Percentiles rank a stretch among this genome's conserved stretches.
Evolutionary conservation across 2,113 vertebrate species (phyloP).

Genomic region (Epinephelus fuscoguttatus): DNA sequence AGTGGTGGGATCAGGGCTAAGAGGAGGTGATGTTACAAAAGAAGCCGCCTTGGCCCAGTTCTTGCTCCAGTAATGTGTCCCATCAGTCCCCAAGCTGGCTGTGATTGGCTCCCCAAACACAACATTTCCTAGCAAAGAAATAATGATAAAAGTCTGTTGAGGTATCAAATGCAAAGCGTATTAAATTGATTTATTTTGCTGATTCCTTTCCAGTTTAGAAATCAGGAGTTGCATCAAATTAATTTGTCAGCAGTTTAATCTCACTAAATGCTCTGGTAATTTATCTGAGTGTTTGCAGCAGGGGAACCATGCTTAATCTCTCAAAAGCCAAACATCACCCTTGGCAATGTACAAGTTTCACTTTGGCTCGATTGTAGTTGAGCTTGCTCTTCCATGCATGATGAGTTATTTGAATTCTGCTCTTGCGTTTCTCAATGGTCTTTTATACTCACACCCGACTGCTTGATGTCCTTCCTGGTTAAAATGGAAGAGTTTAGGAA

Average conservation of each 20-base stretch:
- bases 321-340: background rate
- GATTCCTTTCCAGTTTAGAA: background rate
- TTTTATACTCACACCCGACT: background rate
- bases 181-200: background rate
- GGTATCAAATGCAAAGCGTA: background rate
- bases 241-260: constrained; percentile 45
- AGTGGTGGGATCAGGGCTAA: constrained; percentile 97
- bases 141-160: background rate
- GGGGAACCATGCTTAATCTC: constrained; percentile 2
- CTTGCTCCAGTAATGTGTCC: constrained; percentile 99
- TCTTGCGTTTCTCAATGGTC: background rate
- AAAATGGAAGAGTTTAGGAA: constrained; percentile 12
- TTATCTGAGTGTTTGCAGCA: constrained; percentile 38
- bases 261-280: constrained; percentile 46
- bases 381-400: background rate
- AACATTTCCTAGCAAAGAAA: constrained; percentile 88
- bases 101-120: constrained; percentile 98
- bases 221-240: background rate
- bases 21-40: constrained; percentile 95
- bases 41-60: constrained; percentile 99
- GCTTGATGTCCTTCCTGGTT: constrained; percentile 22
- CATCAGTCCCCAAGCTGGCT: constrained; percentile 95
- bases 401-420: constrained; percentile 6
- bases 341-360: constrained; percentile 12
- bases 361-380: constrained; percentile 9